Evolutionary conservation across 1,140 invertebrate species (phyloP).

Genomic region (Zaprionus taronus): DNA sequence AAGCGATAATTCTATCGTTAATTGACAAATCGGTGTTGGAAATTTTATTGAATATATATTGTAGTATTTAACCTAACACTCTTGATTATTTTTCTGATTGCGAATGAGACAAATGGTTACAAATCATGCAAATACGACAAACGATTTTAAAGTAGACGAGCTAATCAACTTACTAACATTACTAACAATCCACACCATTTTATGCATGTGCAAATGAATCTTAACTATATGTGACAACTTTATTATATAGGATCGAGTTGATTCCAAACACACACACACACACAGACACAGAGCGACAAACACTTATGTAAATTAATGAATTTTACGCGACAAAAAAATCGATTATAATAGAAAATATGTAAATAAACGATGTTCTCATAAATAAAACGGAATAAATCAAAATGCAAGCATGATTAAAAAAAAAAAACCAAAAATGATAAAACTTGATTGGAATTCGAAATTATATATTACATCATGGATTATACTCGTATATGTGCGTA

Average conservation of each 20-base stretch:
- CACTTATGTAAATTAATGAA: constrained; percentile 56
- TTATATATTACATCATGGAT: constrained; percentile 50
- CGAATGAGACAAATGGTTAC: constrained; percentile 47
- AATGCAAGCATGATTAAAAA: constrained; percentile 27
- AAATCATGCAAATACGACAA: constrained; percentile 56
- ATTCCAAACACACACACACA: constrained; percentile 23
- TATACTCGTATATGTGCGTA: constrained; percentile 42
- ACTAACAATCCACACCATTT: constrained; percentile 26
- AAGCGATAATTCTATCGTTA: neutral
- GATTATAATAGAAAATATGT: constrained; percentile 49
- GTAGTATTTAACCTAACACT: constrained; percentile 15
- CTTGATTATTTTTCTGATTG: neutral
- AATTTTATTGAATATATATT: neutral
- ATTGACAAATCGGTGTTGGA: neutral
- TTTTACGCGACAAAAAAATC: constrained; percentile 40
- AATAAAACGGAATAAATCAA: constrained; percentile 51
- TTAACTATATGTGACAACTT: constrained; percentile 25
- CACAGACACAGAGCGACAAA: constrained; percentile 9
- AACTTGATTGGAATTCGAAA: constrained; percentile 41
- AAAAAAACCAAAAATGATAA: constrained; percentile 5
- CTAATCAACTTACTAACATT: constrained; percentile 31
- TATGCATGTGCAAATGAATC: constrained; percentile 37
- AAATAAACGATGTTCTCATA: constrained; percentile 65
- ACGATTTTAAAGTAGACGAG: constrained; percentile 67
- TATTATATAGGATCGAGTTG: constrained; percentile 40